These are phyloP conservation scores for Corythoichthys intestinalis DNA, from an alignment of 2,113 vertebrate species.

Conservation along the genomic window DNA sequence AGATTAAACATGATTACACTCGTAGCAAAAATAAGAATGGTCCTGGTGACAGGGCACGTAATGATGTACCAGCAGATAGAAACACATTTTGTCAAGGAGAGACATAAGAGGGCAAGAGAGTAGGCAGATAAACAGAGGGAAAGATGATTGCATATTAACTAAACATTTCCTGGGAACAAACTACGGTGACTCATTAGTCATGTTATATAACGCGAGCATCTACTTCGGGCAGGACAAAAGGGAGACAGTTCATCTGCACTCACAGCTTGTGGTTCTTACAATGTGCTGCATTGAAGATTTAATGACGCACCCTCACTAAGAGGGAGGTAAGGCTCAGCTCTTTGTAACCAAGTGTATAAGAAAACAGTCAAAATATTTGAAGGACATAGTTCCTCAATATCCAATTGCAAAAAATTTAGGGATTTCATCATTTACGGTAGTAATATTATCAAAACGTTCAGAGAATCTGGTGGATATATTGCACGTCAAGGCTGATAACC, in stretches of 20 bases:
- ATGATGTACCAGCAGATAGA: constrained; percentile 5
- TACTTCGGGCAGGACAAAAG: constrained; percentile 6
- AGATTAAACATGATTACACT: not conserved
- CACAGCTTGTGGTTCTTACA: not conserved
- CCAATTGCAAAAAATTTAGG: too few relatives aligned
- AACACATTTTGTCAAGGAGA: constrained; percentile 18
- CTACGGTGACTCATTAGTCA: constrained; percentile 36
- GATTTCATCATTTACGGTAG: too few relatives aligned
- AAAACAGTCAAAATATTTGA: too few relatives aligned
- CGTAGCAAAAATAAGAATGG: constrained; percentile 3
- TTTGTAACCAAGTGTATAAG: too few relatives aligned
- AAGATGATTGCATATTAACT: constrained; percentile 35
- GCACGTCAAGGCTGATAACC: too few relatives aligned
- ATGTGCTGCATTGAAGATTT: constrained; percentile 9
- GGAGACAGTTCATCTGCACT: constrained; percentile 1
- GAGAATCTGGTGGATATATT: too few relatives aligned
- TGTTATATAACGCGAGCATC: constrained; percentile 32
- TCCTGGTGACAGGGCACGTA: not conserved
- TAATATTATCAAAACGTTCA: too few relatives aligned
- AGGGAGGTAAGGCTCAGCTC: too few relatives aligned
- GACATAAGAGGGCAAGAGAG: not conserved
- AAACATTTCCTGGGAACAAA: constrained; percentile 38
- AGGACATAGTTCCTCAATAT: too few relatives aligned
- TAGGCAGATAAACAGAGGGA: constrained; percentile 33
- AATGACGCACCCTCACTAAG: not conserved